phyloP scores from a whole-genome alignment of 2,113 vertebrate genomes.

The Ctenomys sociabilis region DNA sequence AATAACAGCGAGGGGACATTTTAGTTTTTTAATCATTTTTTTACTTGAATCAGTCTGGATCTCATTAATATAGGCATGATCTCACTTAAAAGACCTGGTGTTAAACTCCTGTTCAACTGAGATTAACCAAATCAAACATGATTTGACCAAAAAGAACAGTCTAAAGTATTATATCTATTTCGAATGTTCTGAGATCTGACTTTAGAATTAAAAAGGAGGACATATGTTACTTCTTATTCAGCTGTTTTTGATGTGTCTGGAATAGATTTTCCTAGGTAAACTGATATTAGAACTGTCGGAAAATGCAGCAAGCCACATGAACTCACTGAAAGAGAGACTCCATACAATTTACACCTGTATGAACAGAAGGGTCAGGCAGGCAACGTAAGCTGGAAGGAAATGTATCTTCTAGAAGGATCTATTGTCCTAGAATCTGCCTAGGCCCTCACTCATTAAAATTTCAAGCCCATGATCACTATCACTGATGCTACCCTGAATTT shows the following conservation, averaged over 20 bases:
- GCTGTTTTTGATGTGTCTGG: conserved; percentile 68
- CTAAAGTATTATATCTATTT: conserved; percentile 69
- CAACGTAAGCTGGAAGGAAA: background rate
- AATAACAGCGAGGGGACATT: conserved; percentile 80
- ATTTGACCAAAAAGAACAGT: conserved; percentile 64
- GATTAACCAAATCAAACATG: conserved; percentile 84
- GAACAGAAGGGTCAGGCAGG: background rate
- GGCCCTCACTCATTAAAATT: background rate
- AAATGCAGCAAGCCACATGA: conserved; percentile 7
- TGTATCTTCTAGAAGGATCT: accelerated
- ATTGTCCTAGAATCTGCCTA: background rate
- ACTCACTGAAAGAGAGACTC: conserved; percentile 32
- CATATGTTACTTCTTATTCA: conserved; percentile 55
- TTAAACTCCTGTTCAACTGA: conserved; percentile 83
- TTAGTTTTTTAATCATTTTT: conserved; percentile 73
- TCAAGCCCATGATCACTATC: background rate
- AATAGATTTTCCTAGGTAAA: conserved; percentile 74
- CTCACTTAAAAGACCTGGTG: conserved; percentile 82
- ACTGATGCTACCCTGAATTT: background rate
- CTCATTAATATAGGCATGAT: conserved; percentile 83
- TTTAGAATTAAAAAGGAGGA: conserved; percentile 62
- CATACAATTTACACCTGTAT: conserved; percentile 21
- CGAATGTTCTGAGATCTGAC: conserved; percentile 53
- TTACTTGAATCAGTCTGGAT: conserved; percentile 81
- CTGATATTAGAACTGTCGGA: conserved; percentile 53